phyloP scores from a whole-genome alignment of 2,797 vertebrate genomes.

The Lepilemur ruficaudatus region DNA sequence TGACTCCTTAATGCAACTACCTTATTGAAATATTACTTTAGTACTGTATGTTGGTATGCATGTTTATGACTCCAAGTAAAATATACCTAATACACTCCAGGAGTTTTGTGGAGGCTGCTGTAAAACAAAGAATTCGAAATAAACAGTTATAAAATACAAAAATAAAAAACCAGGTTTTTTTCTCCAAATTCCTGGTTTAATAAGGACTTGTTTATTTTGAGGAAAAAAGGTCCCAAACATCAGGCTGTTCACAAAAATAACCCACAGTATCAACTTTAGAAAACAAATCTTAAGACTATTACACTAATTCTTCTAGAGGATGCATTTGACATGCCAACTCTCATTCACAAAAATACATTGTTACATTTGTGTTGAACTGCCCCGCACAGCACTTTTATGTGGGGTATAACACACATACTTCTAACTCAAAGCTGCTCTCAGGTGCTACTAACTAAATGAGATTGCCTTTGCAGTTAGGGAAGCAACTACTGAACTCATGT shows the following conservation, averaged over 20 bases:
- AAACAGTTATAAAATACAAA: conserved; percentile 64
- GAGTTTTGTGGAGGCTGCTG: conserved; percentile 8
- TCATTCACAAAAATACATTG: conserved; percentile 76
- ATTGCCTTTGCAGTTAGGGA: too few species aligned
- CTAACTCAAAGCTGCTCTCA: too few species aligned
- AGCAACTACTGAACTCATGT: too few species aligned
- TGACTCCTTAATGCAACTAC: not conserved
- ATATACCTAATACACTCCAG: not conserved
- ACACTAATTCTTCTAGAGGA: conserved; percentile 78
- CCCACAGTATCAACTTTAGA: conserved; percentile 79
- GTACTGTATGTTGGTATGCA: not conserved
- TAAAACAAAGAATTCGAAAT: conserved; percentile 58
- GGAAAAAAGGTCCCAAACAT: conserved; percentile 78
- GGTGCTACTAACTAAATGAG: too few species aligned
- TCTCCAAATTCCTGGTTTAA: conserved; percentile 81
- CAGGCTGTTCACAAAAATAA: conserved; percentile 80
- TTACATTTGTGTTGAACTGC: conserved; percentile 73
- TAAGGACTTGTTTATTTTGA: conserved; percentile 78
- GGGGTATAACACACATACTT: too few species aligned
- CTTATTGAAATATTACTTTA: not conserved
- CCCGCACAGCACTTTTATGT: conserved; percentile 13
- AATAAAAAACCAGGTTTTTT: conserved; percentile 73
- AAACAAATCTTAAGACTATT: conserved; percentile 77
- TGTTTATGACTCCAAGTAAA: conserved; percentile 40
- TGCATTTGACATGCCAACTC: conserved; percentile 75